A percentile compares a stretch with the other conserved stretches of the same genome.
Conservation (phyloP, 2,797 vertebrate genomes). For the Ataeniobius toweri region DNA sequence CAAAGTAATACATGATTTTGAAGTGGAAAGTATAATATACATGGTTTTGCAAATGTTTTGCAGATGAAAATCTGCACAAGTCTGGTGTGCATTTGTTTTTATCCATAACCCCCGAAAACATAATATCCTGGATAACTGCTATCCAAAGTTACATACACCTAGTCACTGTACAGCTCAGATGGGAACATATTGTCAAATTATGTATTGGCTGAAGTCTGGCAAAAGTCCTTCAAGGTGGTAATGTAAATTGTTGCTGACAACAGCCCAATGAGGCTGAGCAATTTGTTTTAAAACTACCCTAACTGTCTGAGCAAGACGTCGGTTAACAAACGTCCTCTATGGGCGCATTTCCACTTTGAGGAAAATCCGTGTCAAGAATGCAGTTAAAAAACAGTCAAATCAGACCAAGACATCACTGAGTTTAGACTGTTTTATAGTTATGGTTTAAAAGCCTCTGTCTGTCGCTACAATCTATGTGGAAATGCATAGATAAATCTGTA, state of each 20-base stretch:
- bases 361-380: background rate
- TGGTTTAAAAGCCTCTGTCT: background rate
- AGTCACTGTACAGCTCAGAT: background rate
- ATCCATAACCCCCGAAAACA: background rate
- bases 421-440: too few species aligned
- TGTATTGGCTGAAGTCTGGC: background rate
- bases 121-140: too few species aligned
- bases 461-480: background rate
- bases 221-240: background rate
- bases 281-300: background rate
- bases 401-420: background rate
- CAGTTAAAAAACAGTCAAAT: background rate
- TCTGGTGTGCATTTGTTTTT: background rate
- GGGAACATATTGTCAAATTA: background rate
- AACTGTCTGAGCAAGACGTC: background rate
- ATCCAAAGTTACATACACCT: background rate
- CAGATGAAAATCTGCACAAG: constrained; percentile 1
- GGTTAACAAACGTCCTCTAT: background rate
- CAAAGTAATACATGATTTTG: background rate
- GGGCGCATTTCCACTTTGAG: background rate
- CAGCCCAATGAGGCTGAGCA: background rate
- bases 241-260: background rate
- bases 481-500: background rate
- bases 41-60: background rate
- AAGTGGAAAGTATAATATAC: background rate